Percentiles rank a stretch among this genome's conserved stretches.
phyloP scores from a whole-genome alignment of 2,797 vertebrate species.

The Hemitrygon akajei region DNA sequence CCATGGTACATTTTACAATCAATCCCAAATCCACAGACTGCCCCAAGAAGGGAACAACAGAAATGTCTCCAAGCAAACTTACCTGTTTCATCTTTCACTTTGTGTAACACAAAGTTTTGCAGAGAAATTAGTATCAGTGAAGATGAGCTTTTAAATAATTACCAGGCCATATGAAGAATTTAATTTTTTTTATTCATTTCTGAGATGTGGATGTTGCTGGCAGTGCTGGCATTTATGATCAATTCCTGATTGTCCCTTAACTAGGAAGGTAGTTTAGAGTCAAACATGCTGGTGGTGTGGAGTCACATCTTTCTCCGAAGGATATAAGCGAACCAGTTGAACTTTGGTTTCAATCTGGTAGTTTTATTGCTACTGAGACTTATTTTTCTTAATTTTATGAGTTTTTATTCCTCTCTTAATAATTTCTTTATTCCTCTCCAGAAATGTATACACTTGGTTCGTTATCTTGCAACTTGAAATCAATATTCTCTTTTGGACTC shows the following conservation, averaged over 20 bases:
- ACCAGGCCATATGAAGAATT: not conserved
- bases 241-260: too few relatives aligned
- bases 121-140: not conserved
- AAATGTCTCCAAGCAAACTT: not conserved
- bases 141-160: not conserved
- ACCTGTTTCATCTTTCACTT: not conserved
- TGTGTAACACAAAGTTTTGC: not conserved
- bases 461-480: not conserved
- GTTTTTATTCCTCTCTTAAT: not conserved
- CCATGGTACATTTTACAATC: not conserved
- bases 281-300: too few relatives aligned
- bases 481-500: not conserved
- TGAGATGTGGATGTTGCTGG: too few relatives aligned
- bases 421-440: not conserved
- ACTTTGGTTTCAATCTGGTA: too few relatives aligned
- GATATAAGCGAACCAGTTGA: too few relatives aligned
- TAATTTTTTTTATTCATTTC: too few relatives aligned
- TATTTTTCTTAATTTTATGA: too few relatives aligned
- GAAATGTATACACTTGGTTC: not conserved
- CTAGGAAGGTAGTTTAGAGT: too few relatives aligned
- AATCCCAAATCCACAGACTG: not conserved
- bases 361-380: too few relatives aligned
- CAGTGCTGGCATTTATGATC: too few relatives aligned
- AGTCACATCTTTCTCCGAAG: too few relatives aligned
- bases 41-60: not conserved